phyloP scores from a whole-genome alignment of 2,113 vertebrate species.

The Neodon shergylaensis region DNA sequence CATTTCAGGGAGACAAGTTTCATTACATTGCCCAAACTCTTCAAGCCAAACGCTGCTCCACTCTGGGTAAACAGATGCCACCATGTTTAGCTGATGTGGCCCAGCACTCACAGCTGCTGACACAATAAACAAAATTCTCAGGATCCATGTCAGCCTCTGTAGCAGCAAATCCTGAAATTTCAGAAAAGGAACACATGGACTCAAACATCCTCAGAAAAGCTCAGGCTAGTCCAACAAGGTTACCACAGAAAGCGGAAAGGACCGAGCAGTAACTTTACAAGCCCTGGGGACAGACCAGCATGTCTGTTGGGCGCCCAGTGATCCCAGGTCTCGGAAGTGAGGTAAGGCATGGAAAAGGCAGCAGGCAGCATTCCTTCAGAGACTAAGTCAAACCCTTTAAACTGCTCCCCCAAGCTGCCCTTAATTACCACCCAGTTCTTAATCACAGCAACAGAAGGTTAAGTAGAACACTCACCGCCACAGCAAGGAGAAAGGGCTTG shows the following conservation, averaged over 20 bases:
- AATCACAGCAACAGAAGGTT: neutral
- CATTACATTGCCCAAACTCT: neutral
- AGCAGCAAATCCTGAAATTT: slow-evolving; percentile 41
- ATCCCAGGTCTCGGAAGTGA: neutral
- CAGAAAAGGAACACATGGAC: neutral
- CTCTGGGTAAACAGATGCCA: neutral
- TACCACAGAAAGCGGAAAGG: neutral
- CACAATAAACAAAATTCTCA: neutral
- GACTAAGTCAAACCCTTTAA: neutral
- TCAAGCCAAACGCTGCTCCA: neutral
- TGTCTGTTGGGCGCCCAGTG: neutral
- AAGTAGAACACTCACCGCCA: neutral
- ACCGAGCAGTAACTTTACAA: neutral
- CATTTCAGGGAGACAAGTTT: neutral
- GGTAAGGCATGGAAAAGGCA: too few species aligned
- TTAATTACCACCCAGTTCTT: too few species aligned
- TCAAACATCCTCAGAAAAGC: slow-evolving; percentile 26
- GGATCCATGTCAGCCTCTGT: neutral
- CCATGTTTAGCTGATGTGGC: neutral
- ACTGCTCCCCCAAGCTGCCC: neutral
- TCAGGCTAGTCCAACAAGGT: slow-evolving; percentile 30
- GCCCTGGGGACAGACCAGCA: neutral
- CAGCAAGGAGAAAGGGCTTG: accelerated
- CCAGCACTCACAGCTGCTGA: neutral
- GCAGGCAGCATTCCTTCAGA: neutral